A percentile compares a stretch with the other conserved stretches of the same genome.
phyloP scores from a whole-genome alignment of 2,797 vertebrate genomes.

The Cyclura pinguis region DNA sequence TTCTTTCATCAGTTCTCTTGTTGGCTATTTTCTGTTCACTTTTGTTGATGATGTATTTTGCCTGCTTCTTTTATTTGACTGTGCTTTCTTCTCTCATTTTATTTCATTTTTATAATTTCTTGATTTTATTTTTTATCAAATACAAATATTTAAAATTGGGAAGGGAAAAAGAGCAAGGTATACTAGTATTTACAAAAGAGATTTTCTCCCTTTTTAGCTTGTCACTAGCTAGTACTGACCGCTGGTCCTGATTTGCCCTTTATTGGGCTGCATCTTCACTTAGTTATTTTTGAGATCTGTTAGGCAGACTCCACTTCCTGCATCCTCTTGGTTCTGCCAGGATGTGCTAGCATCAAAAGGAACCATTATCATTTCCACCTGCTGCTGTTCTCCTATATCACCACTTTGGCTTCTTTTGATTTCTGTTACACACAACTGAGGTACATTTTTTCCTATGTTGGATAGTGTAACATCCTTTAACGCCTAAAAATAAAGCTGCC shows the following conservation, averaged over 20 bases:
- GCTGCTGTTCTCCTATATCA: too few species aligned
- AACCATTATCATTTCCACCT: background rate
- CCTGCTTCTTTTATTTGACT: background rate
- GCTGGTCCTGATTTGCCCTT: background rate
- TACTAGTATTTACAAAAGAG: background rate
- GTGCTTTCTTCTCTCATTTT: background rate
- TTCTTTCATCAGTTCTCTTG: background rate
- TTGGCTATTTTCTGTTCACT: background rate
- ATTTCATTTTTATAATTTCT: background rate
- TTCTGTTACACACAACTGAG: background rate
- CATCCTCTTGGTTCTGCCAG: background rate
- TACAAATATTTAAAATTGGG: background rate
- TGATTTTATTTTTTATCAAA: background rate
- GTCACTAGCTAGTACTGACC: too few species aligned
- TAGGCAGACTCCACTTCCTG: too few species aligned
- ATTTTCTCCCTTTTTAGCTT: background rate
- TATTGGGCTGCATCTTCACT: too few species aligned
- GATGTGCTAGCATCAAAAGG: background rate
- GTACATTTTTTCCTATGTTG: background rate
- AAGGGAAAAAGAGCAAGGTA: too few species aligned
- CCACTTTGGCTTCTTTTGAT: background rate
- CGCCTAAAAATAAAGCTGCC: background rate
- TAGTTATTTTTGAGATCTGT: background rate
- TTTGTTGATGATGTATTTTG: background rate
- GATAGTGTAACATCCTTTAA: background rate